phyloP scores from a whole-genome alignment of 2,797 vertebrate species.

The Gymnocypris eckloni region DNA sequence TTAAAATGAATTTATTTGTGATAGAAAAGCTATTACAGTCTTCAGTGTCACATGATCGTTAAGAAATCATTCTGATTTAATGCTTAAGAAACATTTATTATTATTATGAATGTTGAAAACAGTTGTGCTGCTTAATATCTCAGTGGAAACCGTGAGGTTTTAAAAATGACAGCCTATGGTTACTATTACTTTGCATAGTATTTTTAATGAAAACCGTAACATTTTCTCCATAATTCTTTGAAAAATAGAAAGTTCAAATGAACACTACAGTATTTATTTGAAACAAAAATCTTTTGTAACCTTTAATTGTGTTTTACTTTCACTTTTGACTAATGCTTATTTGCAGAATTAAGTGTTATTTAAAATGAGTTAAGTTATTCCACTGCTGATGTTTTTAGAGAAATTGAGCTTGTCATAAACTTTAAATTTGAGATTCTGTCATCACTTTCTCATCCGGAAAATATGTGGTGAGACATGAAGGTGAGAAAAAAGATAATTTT shows the following conservation, averaged over 20 bases:
- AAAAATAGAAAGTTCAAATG: not conserved
- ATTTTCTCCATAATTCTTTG: not conserved
- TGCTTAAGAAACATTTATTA: not conserved
- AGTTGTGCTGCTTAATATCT: not conserved
- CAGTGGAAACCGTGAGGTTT: not conserved
- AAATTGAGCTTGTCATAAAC: not conserved
- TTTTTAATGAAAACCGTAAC: not conserved
- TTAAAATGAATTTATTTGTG: not conserved
- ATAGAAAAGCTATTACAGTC: not conserved
- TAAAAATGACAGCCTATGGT: not conserved
- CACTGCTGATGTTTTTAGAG: not conserved
- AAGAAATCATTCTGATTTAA: not conserved
- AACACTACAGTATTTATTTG: not conserved
- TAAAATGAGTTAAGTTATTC: not conserved
- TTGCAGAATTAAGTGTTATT: not conserved
- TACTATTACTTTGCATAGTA: not conserved
- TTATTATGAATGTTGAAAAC: not conserved
- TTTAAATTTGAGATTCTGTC: not conserved
- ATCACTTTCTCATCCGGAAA: too few relatives aligned
- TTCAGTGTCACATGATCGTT: not conserved
- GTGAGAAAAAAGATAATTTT: not conserved
- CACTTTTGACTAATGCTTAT: not conserved
- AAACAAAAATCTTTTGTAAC: not conserved
- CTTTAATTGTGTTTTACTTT: not conserved
- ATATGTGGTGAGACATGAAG: not conserved